phyloP scores from a whole-genome alignment of 1,140 invertebrate species.

The Dreissena rostriformis region DNA sequence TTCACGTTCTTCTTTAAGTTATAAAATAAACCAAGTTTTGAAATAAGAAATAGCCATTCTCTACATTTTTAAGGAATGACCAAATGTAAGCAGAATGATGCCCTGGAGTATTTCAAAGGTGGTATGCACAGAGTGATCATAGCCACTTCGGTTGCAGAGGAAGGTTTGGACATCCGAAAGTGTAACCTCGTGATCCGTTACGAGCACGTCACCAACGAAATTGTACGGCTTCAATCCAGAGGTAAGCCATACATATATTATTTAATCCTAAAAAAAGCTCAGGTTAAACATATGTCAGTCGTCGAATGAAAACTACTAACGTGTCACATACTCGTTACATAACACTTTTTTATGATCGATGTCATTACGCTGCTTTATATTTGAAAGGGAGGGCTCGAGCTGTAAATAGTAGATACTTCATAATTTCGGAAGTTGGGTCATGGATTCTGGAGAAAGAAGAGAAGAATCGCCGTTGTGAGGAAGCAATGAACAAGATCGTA shows the following conservation, averaged over 20 bases:
- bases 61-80: slow-evolving; percentile 75
- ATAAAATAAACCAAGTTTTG: too few relatives aligned
- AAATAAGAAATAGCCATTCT: too few relatives aligned
- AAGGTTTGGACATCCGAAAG: slow-evolving; percentile 78
- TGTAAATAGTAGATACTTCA: slow-evolving; percentile 61
- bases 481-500: slow-evolving; percentile 67
- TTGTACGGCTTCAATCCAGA: slow-evolving; percentile 77
- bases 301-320: too few relatives aligned
- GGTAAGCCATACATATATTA: slow-evolving; percentile 68
- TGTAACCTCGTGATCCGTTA: slow-evolving; percentile 81
- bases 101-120: slow-evolving; percentile 64
- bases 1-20: too few relatives aligned
- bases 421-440: slow-evolving; percentile 58
- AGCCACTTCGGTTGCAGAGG: slow-evolving; percentile 80
- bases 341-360: too few relatives aligned
- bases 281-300: too few relatives aligned
- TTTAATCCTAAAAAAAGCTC: too few relatives aligned
- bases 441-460: slow-evolving; percentile 66
- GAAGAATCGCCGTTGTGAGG: slow-evolving; percentile 66
- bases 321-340: too few relatives aligned
- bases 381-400: slow-evolving; percentile 67
- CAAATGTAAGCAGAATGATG: slow-evolving; percentile 64
- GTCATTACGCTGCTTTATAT: too few relatives aligned
- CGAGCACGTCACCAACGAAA: slow-evolving; percentile 78
- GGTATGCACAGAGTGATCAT: slow-evolving; percentile 70